phyloP scores from a whole-genome alignment of 1,140 invertebrate species.

The Magallana gigas region DNA sequence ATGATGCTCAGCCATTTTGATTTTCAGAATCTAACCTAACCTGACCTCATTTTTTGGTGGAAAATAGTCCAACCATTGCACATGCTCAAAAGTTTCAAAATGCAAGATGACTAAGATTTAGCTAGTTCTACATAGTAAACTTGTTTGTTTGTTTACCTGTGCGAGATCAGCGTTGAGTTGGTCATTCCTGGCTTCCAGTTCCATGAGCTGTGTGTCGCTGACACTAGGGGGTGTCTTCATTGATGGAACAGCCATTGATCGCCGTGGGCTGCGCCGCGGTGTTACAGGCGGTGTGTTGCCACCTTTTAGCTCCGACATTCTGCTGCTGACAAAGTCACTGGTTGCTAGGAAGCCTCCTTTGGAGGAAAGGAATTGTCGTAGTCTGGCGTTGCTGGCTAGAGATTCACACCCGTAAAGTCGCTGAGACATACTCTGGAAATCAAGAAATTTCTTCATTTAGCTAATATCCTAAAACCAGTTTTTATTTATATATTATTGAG shows the following conservation, averaged over 20 bases:
- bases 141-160: conserved; percentile 58
- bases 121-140: background rate
- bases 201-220: conserved; percentile 69
- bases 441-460: no score
- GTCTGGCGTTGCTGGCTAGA: conserved; percentile 69
- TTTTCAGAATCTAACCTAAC: no score
- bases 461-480: no score
- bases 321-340: conserved; percentile 68
- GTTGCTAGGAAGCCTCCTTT: conserved; percentile 70
- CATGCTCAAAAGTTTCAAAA: no score
- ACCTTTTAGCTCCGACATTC: conserved; percentile 74
- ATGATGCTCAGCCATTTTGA: background rate
- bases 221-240: conserved; percentile 65
- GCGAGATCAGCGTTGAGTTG: conserved; percentile 68
- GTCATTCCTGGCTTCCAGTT: conserved; percentile 69
- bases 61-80: no score
- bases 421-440: conserved; percentile 61
- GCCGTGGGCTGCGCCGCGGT: conserved; percentile 54
- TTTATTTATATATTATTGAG: no score
- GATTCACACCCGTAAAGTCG: conserved; percentile 69
- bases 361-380: conserved; percentile 71
- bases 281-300: conserved; percentile 52
- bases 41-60: no score
- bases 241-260: conserved; percentile 52
- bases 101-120: no score